Base-by-base conservation (phyloP, 2,797 vertebrate genomes). In the Lepilemur ruficaudatus region DNA sequence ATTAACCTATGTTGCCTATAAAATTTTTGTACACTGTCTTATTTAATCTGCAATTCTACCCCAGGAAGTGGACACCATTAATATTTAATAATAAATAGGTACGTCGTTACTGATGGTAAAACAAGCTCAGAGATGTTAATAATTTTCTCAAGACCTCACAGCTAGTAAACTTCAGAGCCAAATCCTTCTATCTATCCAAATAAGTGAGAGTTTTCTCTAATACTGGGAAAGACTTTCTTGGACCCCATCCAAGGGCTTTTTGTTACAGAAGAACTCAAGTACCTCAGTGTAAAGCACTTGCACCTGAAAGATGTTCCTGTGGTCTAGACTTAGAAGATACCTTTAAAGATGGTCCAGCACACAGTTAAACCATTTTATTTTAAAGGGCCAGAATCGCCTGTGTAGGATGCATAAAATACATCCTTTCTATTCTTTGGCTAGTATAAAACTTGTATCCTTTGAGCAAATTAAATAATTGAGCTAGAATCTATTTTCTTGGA, bases 401-500 rank as follows among this genome's bases (percentile, higher is more conserved):
- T 59, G 12, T 75, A 15, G 48, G 28, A n/a, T 43, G 14, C 15
- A 52, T 94, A 81, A 83, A 75, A n/a, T n/a, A 22, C 25, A 52
- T 85, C 7, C 72, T 92, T 96, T 94, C 59, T 76, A 2, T 93
- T 80, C 78, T 93, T 89, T 50, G 72, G 25, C 69, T 91, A 22
- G 35, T 55, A 30, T 84, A 52, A 91, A 82, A 89, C n/a, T 72
- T 83, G 18, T 63, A 46, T 70, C 13, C 72, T 80, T 89, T 92
- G 43, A 79, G 17, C 70, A 43, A 86, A 79, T 89, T 81, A 69
- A 88, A 69, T 63, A 81, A 76, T 91, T 87, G 59, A 80, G 17
- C 65, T 38, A 63, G 75, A 80, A 82, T 89, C 35, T 96, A 82
- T 94, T 95, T 97, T 87, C 70, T 70, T 94, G 65, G 59, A 82